Percentiles rank a stretch among this genome's conserved stretches.
phyloP scores from a whole-genome alignment of 2,113 vertebrate genomes.

The Nothocercus nigrocapillus region DNA sequence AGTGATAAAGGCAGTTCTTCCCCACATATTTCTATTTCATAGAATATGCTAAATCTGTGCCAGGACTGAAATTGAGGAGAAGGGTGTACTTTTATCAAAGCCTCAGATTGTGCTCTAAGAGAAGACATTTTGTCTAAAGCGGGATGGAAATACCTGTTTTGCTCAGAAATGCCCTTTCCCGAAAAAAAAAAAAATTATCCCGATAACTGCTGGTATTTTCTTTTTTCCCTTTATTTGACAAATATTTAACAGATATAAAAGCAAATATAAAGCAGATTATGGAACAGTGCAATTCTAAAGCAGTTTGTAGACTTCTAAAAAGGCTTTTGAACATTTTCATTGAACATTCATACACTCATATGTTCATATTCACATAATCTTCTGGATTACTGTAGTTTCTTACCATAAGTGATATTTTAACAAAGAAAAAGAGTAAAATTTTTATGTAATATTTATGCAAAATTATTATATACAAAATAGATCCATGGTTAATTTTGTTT shows the following conservation, averaged over 20 bases:
- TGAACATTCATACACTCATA: background rate
- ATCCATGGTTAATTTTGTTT: background rate
- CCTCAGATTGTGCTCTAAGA: background rate
- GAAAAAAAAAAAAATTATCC: background rate
- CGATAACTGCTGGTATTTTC: background rate
- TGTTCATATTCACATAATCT: background rate
- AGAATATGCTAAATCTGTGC: background rate
- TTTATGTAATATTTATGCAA: background rate
- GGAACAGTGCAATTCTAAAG: background rate
- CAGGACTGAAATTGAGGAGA: background rate
- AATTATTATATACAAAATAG: background rate
- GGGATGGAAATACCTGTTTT: accelerated
- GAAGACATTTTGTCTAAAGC: background rate
- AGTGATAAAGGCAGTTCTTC: slow-evolving; percentile 51
- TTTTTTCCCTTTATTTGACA: background rate
- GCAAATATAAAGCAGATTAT: background rate
- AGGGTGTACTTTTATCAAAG: background rate
- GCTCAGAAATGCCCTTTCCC: background rate
- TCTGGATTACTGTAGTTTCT: background rate
- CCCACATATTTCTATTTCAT: background rate
- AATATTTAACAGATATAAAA: background rate
- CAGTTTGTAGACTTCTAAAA: background rate
- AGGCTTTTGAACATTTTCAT: background rate
- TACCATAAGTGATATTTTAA: background rate
- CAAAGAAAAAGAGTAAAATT: background rate